phyloP scores from a whole-genome alignment of 2,797 vertebrate genomes.

The Tiaroga cobitis region DNA sequence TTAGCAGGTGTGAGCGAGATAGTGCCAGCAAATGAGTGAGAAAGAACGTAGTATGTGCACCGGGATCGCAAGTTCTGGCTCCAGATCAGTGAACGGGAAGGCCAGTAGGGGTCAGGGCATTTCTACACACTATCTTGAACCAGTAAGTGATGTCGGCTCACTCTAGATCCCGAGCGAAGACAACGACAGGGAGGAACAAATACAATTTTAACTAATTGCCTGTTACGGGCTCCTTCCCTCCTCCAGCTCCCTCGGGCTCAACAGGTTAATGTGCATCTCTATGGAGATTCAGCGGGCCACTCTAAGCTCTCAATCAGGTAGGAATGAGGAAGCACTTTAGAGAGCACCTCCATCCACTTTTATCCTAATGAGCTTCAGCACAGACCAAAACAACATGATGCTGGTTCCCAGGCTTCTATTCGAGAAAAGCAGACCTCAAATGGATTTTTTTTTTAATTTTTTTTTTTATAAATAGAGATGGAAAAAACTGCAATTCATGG shows the following conservation, averaged over 20 bases:
- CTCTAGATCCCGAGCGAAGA: slow-evolving; percentile 40
- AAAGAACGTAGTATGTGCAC: not conserved
- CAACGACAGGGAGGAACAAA: slow-evolving; percentile 51
- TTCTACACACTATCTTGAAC: slow-evolving; percentile 59
- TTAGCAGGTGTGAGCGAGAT: slow-evolving; percentile 1
- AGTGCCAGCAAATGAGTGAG: slow-evolving; percentile 13
- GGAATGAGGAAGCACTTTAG: slow-evolving; percentile 49
- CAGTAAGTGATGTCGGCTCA: slow-evolving; percentile 56
- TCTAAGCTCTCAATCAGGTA: slow-evolving; percentile 41
- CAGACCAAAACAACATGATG: slow-evolving; percentile 44
- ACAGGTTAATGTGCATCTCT: slow-evolving; percentile 61
- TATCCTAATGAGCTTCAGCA: slow-evolving; percentile 55
- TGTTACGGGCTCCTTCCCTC: slow-evolving; percentile 55
- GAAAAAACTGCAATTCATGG: slow-evolving; percentile 27
- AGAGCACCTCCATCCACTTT: slow-evolving; percentile 57
- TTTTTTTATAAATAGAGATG: slow-evolving; percentile 31
- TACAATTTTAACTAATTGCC: slow-evolving; percentile 63
- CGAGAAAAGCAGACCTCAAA: slow-evolving; percentile 7
- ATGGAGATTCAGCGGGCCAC: slow-evolving; percentile 51
- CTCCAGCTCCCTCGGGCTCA: slow-evolving; percentile 39
- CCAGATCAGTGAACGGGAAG: slow-evolving; percentile 24
- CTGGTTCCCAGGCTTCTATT: slow-evolving; percentile 43
- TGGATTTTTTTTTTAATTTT: not conserved
- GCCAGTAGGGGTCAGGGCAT: slow-evolving; percentile 59
- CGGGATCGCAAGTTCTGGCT: not conserved